phyloP scores from a whole-genome alignment of 1,140 invertebrate species.

The Ceratosolen fusciceps region DNA sequence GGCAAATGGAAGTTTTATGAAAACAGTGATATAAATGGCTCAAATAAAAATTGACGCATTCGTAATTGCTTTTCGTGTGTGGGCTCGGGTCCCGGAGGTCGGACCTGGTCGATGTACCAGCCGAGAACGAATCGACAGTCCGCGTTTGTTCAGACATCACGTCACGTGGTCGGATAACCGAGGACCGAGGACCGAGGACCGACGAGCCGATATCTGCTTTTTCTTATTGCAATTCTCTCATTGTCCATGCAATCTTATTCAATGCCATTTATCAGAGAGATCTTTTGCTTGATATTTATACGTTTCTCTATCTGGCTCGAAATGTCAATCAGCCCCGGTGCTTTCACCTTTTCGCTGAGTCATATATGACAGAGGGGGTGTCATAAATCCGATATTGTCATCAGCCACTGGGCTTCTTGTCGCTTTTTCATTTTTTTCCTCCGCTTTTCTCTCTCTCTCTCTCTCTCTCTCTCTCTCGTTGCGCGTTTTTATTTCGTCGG shows the following conservation, averaged over 20 bases:
- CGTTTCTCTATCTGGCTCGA: slow-evolving; percentile 86
- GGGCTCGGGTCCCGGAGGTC: slow-evolving; percentile 93
- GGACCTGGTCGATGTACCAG: too few relatives aligned
- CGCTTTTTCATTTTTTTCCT: too few relatives aligned
- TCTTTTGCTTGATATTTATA: slow-evolving; percentile 90
- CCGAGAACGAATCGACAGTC: slow-evolving; percentile 95
- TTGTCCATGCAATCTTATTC: slow-evolving; percentile 89
- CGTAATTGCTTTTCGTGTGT: slow-evolving; percentile 86
- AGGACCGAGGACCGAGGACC: too few relatives aligned
- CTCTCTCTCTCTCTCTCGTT: too few relatives aligned
- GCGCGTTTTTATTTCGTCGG: too few relatives aligned
- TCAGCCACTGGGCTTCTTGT: too few relatives aligned
- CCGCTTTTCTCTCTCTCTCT: too few relatives aligned
- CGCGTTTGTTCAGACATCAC: slow-evolving; percentile 96
- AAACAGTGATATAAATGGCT: slow-evolving; percentile 71
- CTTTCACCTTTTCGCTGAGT: slow-evolving; percentile 76
- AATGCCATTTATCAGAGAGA: slow-evolving; percentile 82
- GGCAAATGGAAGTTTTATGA: not conserved
- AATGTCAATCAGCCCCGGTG: slow-evolving; percentile 90
- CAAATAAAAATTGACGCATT: slow-evolving; percentile 94
- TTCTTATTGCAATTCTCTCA: slow-evolving; percentile 88
- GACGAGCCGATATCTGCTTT: slow-evolving; percentile 91
- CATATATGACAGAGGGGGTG: slow-evolving; percentile 87
- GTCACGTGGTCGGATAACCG: too few relatives aligned
- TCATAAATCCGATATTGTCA: too few relatives aligned